phyloP scores from a whole-genome alignment of 92 coral and sea anemone species.

The Nematostella vectensis region DNA sequence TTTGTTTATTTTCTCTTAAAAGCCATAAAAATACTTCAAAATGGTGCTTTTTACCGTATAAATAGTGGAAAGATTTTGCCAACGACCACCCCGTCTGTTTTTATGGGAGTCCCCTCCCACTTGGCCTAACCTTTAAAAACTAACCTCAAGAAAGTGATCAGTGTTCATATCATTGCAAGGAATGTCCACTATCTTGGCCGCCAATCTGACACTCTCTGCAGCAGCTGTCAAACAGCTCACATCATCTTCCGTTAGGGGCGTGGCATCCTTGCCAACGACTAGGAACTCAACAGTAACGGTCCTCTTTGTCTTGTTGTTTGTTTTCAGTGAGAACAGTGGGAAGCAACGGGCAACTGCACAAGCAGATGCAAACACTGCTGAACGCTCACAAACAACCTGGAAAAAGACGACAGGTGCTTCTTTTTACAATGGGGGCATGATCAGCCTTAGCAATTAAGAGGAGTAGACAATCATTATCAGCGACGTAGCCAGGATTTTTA shows the following conservation, averaged over 20 bases:
- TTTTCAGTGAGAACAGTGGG: constrained; percentile 68
- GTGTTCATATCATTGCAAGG: constrained; percentile 97
- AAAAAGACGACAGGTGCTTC: background rate
- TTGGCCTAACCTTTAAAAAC: too few relatives aligned
- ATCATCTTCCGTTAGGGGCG: constrained; percentile 64
- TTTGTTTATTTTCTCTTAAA: too few relatives aligned
- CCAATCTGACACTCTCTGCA: constrained; percentile 84
- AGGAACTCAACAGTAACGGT: constrained; percentile 86
- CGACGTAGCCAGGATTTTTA: too few relatives aligned
- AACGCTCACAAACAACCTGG: constrained; percentile 87
- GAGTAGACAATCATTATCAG: background rate
- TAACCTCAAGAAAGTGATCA: constrained; percentile 79
- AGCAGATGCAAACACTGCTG: constrained; percentile 76
- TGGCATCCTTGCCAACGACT: constrained; percentile 49
- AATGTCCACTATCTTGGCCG: constrained; percentile 83
- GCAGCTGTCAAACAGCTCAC: constrained; percentile 56
- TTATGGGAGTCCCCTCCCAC: too few relatives aligned
- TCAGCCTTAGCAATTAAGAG: background rate
- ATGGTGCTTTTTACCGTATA: too few relatives aligned
- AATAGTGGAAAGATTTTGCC: too few relatives aligned
- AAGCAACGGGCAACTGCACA: constrained; percentile 88
- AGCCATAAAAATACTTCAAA: too few relatives aligned
- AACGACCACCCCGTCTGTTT: too few relatives aligned
- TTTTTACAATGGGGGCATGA: background rate
- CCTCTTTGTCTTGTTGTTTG: constrained; percentile 22